These are phyloP conservation scores for Hirtodrosophila cameraria DNA, from an alignment of 2,888 invertebrate genomes.

Conservation along the genomic window DNA sequence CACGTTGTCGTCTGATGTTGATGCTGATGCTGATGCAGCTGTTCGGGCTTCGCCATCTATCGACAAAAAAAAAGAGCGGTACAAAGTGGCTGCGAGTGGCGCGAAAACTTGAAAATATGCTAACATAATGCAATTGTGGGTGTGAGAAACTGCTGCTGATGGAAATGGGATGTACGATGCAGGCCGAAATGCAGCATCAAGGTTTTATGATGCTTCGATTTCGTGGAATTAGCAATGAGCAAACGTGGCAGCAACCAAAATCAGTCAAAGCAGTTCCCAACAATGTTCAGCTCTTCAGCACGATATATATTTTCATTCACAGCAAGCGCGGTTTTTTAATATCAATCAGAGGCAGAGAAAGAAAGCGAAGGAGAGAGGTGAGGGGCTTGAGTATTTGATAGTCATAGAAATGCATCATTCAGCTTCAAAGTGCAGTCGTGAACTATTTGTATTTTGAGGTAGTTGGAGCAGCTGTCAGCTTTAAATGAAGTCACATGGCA, in stretches of 20 bases:
- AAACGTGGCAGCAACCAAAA: slow-evolving; percentile 29
- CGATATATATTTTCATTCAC: slow-evolving; percentile 58
- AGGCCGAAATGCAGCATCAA: slow-evolving; percentile 52
- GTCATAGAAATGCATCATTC: slow-evolving; percentile 27
- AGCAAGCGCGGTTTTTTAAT: slow-evolving; percentile 52
- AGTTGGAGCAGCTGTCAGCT: slow-evolving; percentile 31
- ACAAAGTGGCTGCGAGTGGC: slow-evolving; percentile 58
- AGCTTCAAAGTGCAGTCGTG: slow-evolving; percentile 39
- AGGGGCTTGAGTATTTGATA: not conserved
- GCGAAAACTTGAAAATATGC: slow-evolving; percentile 68
- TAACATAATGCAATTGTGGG: no score
- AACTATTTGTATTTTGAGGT: slow-evolving; percentile 48
- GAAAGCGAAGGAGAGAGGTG: no score
- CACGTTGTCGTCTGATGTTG: slow-evolving; percentile 45
- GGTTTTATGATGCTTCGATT: slow-evolving; percentile 81
- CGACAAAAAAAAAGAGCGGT: slow-evolving; percentile 42
- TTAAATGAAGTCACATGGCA: slow-evolving; percentile 38
- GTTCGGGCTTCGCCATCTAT: slow-evolving; percentile 31
- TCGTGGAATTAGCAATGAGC: slow-evolving; percentile 81
- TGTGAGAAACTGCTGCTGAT: slow-evolving; percentile 1
- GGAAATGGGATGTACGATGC: not conserved
- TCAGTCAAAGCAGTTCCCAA: slow-evolving; percentile 14
- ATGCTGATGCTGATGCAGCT: slow-evolving; percentile 55
- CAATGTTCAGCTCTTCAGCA: slow-evolving; percentile 21
- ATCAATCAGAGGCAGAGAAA: no score